These are phyloP conservation scores for Orycteropus afer DNA, from an alignment of 2,113 vertebrate species.

Conservation along the genomic window DNA sequence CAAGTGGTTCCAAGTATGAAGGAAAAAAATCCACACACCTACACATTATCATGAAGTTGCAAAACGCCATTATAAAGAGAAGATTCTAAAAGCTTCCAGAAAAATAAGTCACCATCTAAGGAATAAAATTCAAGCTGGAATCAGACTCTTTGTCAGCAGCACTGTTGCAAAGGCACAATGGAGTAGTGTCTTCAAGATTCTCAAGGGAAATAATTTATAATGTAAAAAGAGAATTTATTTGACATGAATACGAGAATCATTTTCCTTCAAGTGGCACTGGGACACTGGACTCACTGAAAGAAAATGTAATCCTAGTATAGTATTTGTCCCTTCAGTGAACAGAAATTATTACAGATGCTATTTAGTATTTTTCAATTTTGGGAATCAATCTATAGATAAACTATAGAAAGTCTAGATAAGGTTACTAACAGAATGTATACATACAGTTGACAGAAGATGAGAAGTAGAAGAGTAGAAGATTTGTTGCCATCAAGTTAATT, in stretches of 20 bases:
- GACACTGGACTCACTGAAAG: not conserved
- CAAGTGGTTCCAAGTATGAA: not conserved
- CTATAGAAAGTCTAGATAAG: not conserved
- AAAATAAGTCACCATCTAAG: constrained; percentile 11
- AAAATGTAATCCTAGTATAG: not conserved
- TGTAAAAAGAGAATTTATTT: constrained; percentile 9
- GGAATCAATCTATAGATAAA: not conserved
- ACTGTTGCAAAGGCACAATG: not conserved
- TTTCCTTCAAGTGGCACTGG: not conserved
- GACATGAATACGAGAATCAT: not conserved
- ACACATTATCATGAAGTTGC: not conserved
- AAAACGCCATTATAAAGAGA: constrained; percentile 4
- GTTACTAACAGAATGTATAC: not conserved
- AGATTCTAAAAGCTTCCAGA: constrained; percentile 10
- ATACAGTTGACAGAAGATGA: not conserved
- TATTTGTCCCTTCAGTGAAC: constrained; percentile 17
- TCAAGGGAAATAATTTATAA: constrained; percentile 10
- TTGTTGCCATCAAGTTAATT: too few species aligned
- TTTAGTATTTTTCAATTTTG: constrained; percentile 2
- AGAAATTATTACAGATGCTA: not conserved
- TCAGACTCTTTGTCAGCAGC: not conserved
- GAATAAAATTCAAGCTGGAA: not conserved
- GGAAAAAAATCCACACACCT: not conserved
- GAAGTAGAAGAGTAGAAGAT: not conserved
- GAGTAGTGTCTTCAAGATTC: not conserved